Conservation (phyloP, 2,113 vertebrate genomes). For the Bubalus kerabau region DNA sequence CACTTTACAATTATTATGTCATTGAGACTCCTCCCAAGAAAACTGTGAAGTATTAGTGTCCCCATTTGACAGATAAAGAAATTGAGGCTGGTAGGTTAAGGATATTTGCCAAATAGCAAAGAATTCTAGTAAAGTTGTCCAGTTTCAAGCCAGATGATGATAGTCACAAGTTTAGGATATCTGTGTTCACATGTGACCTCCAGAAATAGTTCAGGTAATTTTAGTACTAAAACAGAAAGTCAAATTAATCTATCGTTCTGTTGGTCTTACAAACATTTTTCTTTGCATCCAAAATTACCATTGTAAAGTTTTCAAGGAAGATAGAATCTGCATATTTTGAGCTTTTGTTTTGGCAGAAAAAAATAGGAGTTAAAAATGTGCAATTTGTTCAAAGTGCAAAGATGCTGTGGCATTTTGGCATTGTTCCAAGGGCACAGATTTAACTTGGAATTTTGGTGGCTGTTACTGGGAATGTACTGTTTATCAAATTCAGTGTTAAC, state of each 20-base stretch:
- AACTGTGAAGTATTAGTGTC: not conserved
- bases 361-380: slow-evolving; percentile 61
- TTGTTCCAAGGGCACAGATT: slow-evolving; percentile 65
- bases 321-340: slow-evolving; percentile 61
- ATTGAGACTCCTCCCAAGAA: not conserved
- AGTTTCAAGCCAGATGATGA: not conserved
- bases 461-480: slow-evolving; percentile 69
- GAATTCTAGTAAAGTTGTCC: not conserved
- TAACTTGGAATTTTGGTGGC: slow-evolving; percentile 66
- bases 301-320: slow-evolving; percentile 51
- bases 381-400: slow-evolving; percentile 63
- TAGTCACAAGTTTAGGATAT: not conserved
- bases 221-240: slow-evolving; percentile 2
- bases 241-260: not conserved
- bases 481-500: slow-evolving; percentile 71
- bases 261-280: slow-evolving; percentile 17
- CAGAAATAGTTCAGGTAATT: not conserved
- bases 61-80: not conserved
- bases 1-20: not conserved
- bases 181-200: not conserved
- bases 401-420: slow-evolving; percentile 59
- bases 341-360: slow-evolving; percentile 69
- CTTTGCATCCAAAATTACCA: slow-evolving; percentile 43
- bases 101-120: not conserved
- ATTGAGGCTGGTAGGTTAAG: not conserved